phyloP scores from a whole-genome alignment of 2,888 invertebrate species.

The Apotomis turbidana region DNA sequence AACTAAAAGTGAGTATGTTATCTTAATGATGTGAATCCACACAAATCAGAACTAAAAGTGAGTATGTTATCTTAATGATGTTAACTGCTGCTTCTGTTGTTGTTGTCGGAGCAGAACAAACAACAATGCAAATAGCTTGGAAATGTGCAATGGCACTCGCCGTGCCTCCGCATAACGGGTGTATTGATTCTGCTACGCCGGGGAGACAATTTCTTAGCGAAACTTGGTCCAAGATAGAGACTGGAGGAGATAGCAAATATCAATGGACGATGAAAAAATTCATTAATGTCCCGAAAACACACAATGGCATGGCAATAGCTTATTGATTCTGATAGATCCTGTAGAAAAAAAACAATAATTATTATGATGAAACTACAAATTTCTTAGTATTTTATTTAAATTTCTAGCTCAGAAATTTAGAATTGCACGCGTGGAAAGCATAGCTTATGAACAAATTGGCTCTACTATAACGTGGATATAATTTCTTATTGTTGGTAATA shows the following conservation, averaged over 20 bases:
- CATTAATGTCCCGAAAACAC: too few species aligned
- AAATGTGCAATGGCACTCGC: constrained; percentile 4
- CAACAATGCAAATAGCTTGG: constrained; percentile 1
- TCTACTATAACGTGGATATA: too few species aligned
- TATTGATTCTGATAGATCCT: too few species aligned
- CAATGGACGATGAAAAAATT: not conserved
- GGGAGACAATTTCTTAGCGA: constrained; percentile 10
- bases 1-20: not conserved
- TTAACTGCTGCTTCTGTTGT: not conserved
- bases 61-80: not conserved
- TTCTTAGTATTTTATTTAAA: too few species aligned
- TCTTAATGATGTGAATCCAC: not conserved
- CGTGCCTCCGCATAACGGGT: constrained; percentile 11
- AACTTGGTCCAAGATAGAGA: not conserved
- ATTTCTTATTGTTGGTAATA: too few species aligned
- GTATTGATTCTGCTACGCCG: constrained; percentile 19
- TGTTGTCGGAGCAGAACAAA: not conserved
- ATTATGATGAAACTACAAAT: too few species aligned
- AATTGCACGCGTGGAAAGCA: too few species aligned
- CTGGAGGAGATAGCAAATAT: not conserved
- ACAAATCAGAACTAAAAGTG: too few species aligned
- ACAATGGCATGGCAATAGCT: too few species aligned
- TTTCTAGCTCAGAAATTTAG: too few species aligned
- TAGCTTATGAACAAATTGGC: too few species aligned
- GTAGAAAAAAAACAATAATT: too few species aligned